Evolutionary conservation across 2,888 invertebrate genomes (phyloP).

Genomic region (Nematopogon swammerdamellus): DNA sequence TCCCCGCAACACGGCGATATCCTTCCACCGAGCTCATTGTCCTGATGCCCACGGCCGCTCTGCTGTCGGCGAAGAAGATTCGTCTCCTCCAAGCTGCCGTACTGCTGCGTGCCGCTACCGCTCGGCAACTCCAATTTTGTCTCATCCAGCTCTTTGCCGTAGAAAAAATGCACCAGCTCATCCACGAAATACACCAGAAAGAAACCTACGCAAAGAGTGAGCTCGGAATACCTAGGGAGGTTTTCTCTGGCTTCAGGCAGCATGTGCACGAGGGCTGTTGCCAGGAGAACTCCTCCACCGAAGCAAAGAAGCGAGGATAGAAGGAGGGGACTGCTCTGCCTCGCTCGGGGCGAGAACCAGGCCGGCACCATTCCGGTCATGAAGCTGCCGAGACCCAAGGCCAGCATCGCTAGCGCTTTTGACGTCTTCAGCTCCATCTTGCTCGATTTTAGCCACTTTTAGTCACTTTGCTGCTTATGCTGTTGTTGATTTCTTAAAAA

Average conservation of each 20-base stretch:
- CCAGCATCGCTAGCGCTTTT: conserved; percentile 64
- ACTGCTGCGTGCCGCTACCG: conserved; percentile 5
- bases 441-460: conserved; percentile 7
- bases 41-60: conserved; percentile 13
- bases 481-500: too few species aligned
- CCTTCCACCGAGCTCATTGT: conserved; percentile 27
- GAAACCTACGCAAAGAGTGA: conserved; percentile 66
- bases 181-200: conserved; percentile 70
- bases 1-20: conserved; percentile 24
- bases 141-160: conserved; percentile 26
- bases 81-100: conserved; percentile 28
- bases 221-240: conserved; percentile 58
- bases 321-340: conserved; percentile 57
- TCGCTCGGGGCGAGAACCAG: conserved; percentile 56
- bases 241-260: conserved; percentile 71
- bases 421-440: conserved; percentile 52
- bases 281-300: conserved; percentile 76
- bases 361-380: conserved; percentile 68
- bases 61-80: conserved; percentile 17
- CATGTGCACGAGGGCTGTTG: conserved; percentile 76
- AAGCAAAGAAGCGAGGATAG: conserved; percentile 72
- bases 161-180: conserved; percentile 67
- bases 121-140: conserved; percentile 7
- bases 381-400: conserved; percentile 67
- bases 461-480: background rate